These are phyloP conservation scores for Podargus strigoides DNA, from an alignment of 2,797 vertebrate species.

Conservation along the genomic window DNA sequence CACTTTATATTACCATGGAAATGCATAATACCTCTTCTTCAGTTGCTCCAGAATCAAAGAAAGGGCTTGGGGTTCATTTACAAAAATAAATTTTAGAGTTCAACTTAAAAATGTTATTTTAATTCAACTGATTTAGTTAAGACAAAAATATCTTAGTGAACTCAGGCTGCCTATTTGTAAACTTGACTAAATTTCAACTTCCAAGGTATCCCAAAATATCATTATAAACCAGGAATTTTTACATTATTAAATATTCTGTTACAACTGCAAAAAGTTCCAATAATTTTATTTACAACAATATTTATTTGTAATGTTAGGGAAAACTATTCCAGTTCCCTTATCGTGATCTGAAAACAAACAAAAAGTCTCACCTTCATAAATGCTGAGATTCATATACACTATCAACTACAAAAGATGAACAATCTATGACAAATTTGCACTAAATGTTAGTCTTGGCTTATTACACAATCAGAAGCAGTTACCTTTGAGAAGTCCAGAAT, in stretches of 20 bases:
- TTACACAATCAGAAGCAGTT: neutral
- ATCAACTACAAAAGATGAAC: neutral
- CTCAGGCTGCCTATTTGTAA: neutral
- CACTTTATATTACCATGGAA: no score
- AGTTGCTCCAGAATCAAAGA: neutral
- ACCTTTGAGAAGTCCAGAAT: slow-evolving; percentile 95
- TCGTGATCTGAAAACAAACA: neutral
- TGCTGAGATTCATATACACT: neutral
- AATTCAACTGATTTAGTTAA: neutral
- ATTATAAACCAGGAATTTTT: neutral
- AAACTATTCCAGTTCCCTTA: neutral
- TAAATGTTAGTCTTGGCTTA: neutral
- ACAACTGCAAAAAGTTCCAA: neutral
- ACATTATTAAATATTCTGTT: neutral
- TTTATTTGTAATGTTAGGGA: neutral
- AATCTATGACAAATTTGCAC: neutral
- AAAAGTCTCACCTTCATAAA: neutral
- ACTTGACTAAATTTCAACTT: neutral
- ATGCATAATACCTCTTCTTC: neutral
- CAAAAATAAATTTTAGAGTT: neutral
- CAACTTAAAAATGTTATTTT: neutral
- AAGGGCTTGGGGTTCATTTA: neutral
- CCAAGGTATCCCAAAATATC: neutral
- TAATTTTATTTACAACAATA: neutral
- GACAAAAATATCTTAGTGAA: neutral